phyloP scores from a whole-genome alignment of 2,888 invertebrate species.

The Athrips mouffetella region DNA sequence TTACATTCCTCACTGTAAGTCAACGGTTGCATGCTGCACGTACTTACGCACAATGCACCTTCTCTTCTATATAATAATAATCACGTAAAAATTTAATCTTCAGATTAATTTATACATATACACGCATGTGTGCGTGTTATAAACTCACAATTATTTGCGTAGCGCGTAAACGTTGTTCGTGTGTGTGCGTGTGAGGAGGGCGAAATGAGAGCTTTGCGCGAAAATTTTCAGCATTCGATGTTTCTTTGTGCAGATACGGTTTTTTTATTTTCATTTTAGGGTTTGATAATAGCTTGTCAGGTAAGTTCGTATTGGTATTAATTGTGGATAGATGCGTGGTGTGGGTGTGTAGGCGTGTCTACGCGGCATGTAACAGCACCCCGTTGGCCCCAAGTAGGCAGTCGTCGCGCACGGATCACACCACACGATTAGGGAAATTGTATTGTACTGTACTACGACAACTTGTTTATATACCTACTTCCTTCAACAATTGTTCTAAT shows the following conservation, averaged over 20 bases:
- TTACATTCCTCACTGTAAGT: conserved; percentile 32
- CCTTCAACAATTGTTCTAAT: conserved; percentile 45
- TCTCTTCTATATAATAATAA: not conserved
- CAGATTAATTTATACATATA: not conserved
- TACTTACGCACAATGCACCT: conserved; percentile 12
- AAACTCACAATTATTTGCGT: not conserved
- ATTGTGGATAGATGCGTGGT: conserved; percentile 16
- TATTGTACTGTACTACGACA: conserved; percentile 26
- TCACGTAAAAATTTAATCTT: not conserved
- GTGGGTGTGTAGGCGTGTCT: conserved; percentile 59
- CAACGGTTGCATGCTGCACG: conserved; percentile 5
- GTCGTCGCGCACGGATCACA: conserved; percentile 45
- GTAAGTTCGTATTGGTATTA: conserved; percentile 23
- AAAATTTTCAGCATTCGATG: conserved; percentile 41
- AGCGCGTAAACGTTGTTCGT: conserved; percentile 8
- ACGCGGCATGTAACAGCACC: conserved; percentile 48
- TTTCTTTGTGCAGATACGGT: not conserved
- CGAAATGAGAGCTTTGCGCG: conserved; percentile 39
- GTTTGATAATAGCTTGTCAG: conserved; percentile 4
- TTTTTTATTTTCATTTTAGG: conserved; percentile 2
- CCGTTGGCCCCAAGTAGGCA: conserved; percentile 65
- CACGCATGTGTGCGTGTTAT: conserved; percentile 3
- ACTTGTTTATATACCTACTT: conserved; percentile 28
- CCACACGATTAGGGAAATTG: conserved; percentile 56
- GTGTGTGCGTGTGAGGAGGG: conserved; percentile 43